Base-by-base conservation (phyloP, 1,140 invertebrate species). In the Hylyphantes graminicola region DNA sequence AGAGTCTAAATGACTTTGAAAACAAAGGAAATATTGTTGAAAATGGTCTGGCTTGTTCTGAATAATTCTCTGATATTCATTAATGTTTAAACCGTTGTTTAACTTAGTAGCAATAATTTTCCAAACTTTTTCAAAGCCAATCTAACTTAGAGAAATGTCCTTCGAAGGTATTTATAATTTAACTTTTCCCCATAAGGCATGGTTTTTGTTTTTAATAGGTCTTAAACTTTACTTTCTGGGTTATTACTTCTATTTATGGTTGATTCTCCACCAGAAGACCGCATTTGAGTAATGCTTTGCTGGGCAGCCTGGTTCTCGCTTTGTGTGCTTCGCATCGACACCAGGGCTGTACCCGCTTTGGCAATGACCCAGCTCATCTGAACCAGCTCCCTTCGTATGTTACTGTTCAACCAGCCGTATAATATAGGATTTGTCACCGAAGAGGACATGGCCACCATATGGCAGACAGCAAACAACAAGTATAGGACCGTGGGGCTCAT, bases 351-450 rank as follows among this genome's bases (percentile, higher is more conserved):
- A 7, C 81, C 63, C 5, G 73, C 81, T 19, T 83, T 83, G 7
- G 72, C 72, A 7, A 83, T 68, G 4, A 68, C 15, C 61, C 61
- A 75, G 8, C 81, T 72, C 51, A 83, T 67, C 5, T 57, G 35
- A 0, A 85, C 74, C 78, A 91, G 88, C 77, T 91, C 91, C 21
- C 89, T 83, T 15, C 90, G 81, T 50, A 92, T 89, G 84, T 91
- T 91, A 8, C 90, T 91, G 86, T 92, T 92, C 70, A 92, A 89
- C 90, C 91, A 92, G 0, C 91, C 91, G 88, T 92, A 92, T 73
- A 92, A 88, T 35, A 92, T 88, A 6, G 91, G 91, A 87, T 92
- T 92, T 65, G 90, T 91, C 21, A 89, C 88, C 0, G 91, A 90
- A 6, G 92, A 91, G 15, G 90, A 90, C 92, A 93, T 91, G 7